A percentile compares a stretch with the other conserved stretches of the same genome.
Evolutionary conservation across 2,113 vertebrate species (phyloP).

Genomic region (Brachyistius frenatus): DNA sequence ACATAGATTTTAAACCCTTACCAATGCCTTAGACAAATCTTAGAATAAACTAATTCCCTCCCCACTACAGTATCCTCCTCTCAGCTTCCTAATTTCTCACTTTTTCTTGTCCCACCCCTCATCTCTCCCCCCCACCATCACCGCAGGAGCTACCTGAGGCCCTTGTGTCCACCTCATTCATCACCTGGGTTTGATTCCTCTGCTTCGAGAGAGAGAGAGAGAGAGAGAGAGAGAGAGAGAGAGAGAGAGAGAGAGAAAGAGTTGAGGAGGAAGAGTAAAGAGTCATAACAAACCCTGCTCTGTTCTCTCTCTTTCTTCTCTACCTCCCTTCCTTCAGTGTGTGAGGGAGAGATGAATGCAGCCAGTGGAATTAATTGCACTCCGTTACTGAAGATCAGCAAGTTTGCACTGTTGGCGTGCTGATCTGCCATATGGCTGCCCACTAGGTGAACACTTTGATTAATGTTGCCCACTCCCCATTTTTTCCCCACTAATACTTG

Average conservation of each 20-base stretch:
- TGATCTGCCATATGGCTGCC: slow-evolving; percentile 99
- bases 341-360: slow-evolving; percentile 98
- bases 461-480: slow-evolving; percentile 96
- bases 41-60: slow-evolving; percentile 22
- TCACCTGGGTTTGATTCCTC: slow-evolving; percentile 96
- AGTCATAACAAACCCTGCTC: slow-evolving; percentile 94
- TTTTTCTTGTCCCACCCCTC: slow-evolving; percentile 51
- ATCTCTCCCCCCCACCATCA: slow-evolving; percentile 84
- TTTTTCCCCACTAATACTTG: slow-evolving; percentile 93
- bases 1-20: slow-evolving; percentile 19
- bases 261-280: slow-evolving; percentile 85
- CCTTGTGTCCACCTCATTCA: slow-evolving; percentile 96
- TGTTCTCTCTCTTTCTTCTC: slow-evolving; percentile 64
- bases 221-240: slow-evolving; percentile 38
- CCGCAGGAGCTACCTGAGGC: slow-evolving; percentile 93
- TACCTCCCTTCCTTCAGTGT: slow-evolving; percentile 83
- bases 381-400: slow-evolving; percentile 99
- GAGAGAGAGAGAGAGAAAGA: slow-evolving; percentile 37
- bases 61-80: slow-evolving; percentile 25
- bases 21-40: slow-evolving; percentile 16
- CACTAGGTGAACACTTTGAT: slow-evolving; percentile 99
- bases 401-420: slow-evolving; percentile 99
- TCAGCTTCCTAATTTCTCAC: slow-evolving; percentile 55
- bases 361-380: slow-evolving; percentile 99
- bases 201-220: slow-evolving; percentile 88